These are phyloP conservation scores for Acinonyx jubatus DNA, from an alignment of 2,113 vertebrate species.

Conservation along the genomic window DNA sequence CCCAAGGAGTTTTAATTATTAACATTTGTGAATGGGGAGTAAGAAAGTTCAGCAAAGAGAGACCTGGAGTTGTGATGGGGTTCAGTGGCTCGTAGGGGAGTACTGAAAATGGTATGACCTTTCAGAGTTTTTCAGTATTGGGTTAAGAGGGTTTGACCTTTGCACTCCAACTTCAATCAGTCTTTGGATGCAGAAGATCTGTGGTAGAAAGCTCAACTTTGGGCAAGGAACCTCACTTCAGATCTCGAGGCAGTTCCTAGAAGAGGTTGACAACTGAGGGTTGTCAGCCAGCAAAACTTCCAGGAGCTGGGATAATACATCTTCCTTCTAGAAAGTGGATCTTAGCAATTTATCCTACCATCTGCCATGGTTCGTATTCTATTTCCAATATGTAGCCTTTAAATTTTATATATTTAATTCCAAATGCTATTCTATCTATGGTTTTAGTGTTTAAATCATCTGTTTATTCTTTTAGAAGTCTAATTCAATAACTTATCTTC, in stretches of 20 bases:
- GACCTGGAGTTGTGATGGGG: not conserved
- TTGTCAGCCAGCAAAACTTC: rapidly evolving
- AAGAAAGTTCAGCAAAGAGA: not conserved
- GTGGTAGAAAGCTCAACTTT: not conserved
- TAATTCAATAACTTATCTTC: not conserved
- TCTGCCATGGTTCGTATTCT: not conserved
- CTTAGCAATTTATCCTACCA: not conserved
- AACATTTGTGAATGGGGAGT: not conserved
- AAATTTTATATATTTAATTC: not conserved
- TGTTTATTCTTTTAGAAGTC: not conserved
- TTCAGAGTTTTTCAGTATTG: not conserved
- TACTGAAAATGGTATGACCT: not conserved
- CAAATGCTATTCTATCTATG: not conserved
- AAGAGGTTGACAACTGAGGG: not conserved
- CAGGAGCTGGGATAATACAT: not conserved
- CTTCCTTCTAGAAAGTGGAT: not conserved
- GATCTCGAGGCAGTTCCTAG: not conserved
- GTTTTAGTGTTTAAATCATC: not conserved
- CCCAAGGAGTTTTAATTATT: not conserved
- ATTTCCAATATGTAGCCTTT: not conserved
- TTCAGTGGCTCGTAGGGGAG: not conserved
- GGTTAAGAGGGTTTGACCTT: not conserved
- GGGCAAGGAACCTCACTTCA: not conserved
- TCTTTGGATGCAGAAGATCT: not conserved
- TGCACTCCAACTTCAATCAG: not conserved